Conservation (phyloP, 1,140 invertebrate genomes). For the Arion vulgaris region DNA sequence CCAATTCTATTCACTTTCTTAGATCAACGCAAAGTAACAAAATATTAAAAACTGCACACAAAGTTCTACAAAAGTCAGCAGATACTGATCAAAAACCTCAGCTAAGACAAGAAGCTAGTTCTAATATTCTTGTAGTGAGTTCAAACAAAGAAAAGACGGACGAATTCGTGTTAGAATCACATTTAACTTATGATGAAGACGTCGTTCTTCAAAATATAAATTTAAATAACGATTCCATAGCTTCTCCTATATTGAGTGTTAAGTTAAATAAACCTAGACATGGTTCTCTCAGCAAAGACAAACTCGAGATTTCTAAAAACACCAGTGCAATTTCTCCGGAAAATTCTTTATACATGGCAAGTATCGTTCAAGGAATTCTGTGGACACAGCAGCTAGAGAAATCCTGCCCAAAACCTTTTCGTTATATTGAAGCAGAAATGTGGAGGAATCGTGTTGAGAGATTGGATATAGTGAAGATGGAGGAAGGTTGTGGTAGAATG, state of each 20-base stretch:
- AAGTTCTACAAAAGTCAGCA: not conserved
- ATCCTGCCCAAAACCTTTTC: constrained; percentile 81
- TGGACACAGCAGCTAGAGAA: constrained; percentile 82
- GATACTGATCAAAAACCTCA: not conserved
- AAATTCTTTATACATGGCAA: constrained; percentile 1
- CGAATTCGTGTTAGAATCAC: not conserved
- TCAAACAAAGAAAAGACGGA: not conserved
- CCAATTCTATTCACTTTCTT: not conserved
- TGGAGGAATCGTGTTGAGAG: constrained; percentile 81
- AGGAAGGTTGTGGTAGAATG: constrained; percentile 89
- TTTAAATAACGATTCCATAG: not conserved
- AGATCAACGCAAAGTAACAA: not conserved
- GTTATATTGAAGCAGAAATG: constrained; percentile 75
- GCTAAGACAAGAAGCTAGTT: not conserved
- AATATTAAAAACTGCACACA: not conserved
- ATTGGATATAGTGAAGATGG: constrained; percentile 80
- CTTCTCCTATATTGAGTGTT: not conserved
- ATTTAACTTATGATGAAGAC: not conserved
- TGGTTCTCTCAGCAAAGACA: not conserved
- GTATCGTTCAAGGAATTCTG: constrained; percentile 77
- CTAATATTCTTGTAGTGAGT: not conserved
- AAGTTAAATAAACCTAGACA: not conserved
- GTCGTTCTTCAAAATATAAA: not conserved
- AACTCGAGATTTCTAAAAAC: not conserved
- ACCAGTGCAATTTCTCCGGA: not conserved